Conservation (phyloP, 2,797 vertebrate species). For the Premnoplex brunnescens region DNA sequence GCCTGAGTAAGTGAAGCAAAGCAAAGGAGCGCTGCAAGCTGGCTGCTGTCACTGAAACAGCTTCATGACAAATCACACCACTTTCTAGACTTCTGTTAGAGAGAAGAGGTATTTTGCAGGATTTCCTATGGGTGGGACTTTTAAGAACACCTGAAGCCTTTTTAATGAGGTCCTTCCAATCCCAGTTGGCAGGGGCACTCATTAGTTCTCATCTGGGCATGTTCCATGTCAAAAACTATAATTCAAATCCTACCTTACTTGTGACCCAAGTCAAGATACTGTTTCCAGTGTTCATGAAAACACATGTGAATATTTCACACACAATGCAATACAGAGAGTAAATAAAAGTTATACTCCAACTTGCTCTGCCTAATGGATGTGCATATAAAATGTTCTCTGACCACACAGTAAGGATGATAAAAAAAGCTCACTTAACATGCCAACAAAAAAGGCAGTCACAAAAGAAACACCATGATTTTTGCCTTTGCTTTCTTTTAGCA, state of each 20-base stretch:
- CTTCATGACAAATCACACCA: neutral
- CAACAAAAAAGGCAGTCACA: neutral
- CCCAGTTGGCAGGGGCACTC: neutral
- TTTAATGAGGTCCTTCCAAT: neutral
- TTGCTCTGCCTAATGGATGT: neutral
- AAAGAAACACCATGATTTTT: neutral
- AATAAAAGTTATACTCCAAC: neutral
- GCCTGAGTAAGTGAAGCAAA: neutral
- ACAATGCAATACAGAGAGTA: neutral
- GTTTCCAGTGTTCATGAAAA: neutral
- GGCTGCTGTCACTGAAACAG: neutral
- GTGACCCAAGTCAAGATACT: neutral
- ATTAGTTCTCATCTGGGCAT: neutral
- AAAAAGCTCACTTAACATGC: neutral
- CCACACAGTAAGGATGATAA: neutral
- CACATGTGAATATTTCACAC: neutral
- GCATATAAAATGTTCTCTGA: neutral
- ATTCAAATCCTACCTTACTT: neutral
- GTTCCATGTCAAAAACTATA: neutral
- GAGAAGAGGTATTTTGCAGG: neutral
- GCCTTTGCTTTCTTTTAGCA: conserved; percentile 23
- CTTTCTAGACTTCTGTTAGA: neutral
- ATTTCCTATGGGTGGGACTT: neutral
- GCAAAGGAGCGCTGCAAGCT: neutral
- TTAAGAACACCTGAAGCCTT: neutral